Evolutionary conservation across 2,113 vertebrate genomes (phyloP), one percentile per base, ranked within the genome.

Genomic region (Hippotragus niger): DNA sequence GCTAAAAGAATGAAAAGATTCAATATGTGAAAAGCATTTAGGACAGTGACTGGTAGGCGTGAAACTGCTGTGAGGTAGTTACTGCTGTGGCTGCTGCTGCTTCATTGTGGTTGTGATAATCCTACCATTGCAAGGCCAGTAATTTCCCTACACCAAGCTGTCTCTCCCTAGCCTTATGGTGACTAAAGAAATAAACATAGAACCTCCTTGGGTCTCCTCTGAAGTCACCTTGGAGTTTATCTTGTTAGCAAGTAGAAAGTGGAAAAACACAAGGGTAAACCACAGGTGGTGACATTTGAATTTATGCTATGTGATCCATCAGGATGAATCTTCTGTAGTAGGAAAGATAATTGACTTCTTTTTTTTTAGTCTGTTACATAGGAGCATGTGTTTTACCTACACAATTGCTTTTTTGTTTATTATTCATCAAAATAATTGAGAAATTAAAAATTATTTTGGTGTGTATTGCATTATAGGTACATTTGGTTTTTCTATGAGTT

Each of bases 131-230:
- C 33, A 60, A 87, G 25, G 31, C 55, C 55, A 74, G 47, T 60
- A 29, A 86, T 76, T 92, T 64, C 58, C 50, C 45, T 36, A 80
- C 84, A 62, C 6, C 6, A 84, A 36, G 47, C 33, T 88, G 25
- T 94, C 25, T 92, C 25, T 91, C 71, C n/a, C 43, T 76, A 57
- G 47, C 31, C 45, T 92, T 94, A 90, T 78, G 60, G 40, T 67
- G 76, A 97, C 94, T 96, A 87, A 97, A 94, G 90, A 98, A 95
- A 92, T 50, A 47, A 45, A 2, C 88, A 52, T 95, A 97, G 96
- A 82, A 97, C 87, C 94, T 97, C 14, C 83, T 52, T 95, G 95
- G 36, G 81, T 88, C 62, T 96, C 47, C 97, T 98, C 81, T 57
- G 71, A 60, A 96, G 12, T 62, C 84, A 58, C 40, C 36, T 55